A percentile compares a stretch with the other conserved stretches of the same genome.
Conservation (phyloP, 2,888 invertebrate species). For the Bhutanitis thaidina region DNA sequence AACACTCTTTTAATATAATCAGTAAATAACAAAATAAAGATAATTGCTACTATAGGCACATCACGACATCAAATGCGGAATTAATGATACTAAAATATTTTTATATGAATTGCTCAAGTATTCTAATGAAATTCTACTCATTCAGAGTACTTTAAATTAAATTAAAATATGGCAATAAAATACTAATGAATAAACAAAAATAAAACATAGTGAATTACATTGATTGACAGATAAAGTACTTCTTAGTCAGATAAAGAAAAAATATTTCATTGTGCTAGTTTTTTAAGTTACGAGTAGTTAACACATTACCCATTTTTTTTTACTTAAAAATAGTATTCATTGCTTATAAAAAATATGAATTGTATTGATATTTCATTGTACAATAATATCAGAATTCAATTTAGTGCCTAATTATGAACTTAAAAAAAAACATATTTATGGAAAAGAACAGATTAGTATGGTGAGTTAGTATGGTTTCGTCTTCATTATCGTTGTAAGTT, state of each 20-base stretch:
- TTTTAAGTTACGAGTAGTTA: no score
- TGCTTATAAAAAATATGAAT: background rate
- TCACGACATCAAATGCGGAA: constrained; percentile 43
- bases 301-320: no score
- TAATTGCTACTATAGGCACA: constrained; percentile 42
- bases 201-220: constrained; percentile 1
- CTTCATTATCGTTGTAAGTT: constrained; percentile 57
- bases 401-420: background rate
- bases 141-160: constrained; percentile 6
- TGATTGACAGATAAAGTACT: background rate
- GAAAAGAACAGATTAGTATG: constrained; percentile 38
- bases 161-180: constrained; percentile 17
- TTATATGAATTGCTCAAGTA: constrained; percentile 4
- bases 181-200: background rate
- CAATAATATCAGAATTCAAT: background rate
- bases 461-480: constrained; percentile 74
- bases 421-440: constrained; percentile 21
- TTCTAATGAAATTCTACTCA: constrained; percentile 11
- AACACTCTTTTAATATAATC: constrained; percentile 5
- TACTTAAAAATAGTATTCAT: no score
- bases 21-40: constrained; percentile 25
- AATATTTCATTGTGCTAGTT: background rate
- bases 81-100: constrained; percentile 17
- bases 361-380: background rate
- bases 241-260: background rate